These are phyloP conservation scores for Laticauda laticaudata DNA, from an alignment of 2,113 vertebrate species.

Conservation along the genomic window DNA sequence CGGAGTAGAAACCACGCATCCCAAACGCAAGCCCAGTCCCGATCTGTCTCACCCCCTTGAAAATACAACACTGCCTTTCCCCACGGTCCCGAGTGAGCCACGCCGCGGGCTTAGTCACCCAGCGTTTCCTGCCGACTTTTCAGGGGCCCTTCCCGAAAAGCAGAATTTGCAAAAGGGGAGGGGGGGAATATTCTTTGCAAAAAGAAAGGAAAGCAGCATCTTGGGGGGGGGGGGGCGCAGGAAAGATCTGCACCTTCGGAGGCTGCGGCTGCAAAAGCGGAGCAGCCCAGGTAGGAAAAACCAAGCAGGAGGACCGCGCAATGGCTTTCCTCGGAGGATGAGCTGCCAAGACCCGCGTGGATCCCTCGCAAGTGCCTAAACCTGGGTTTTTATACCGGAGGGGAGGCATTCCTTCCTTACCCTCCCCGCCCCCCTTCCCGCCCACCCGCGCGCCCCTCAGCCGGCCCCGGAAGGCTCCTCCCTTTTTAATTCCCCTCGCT, in stretches of 20 bases:
- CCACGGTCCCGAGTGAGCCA: neutral
- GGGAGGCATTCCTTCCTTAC: constrained; percentile 43
- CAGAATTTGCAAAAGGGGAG: neutral
- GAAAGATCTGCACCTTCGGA: constrained; percentile 57
- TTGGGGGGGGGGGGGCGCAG: neutral
- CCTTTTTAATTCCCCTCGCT: constrained; percentile 61
- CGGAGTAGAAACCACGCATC: neutral
- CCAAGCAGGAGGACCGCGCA: constrained; percentile 51
- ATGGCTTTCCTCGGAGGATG: constrained; percentile 49
- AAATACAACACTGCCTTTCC: neutral
- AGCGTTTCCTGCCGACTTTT: neutral
- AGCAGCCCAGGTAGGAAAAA: constrained; percentile 10
- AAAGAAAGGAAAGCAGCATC: neutral
- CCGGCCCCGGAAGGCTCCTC: constrained; percentile 64
- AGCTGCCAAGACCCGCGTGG: constrained; percentile 49
- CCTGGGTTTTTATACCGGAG: constrained; percentile 68
- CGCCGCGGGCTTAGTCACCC: neutral
- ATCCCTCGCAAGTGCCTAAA: constrained; percentile 48
- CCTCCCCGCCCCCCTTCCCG: neutral
- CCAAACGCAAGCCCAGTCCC: neutral
- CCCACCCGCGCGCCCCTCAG: too few species aligned
- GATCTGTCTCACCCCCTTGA: neutral
- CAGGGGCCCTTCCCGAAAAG: neutral
- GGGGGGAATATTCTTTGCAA: neutral
- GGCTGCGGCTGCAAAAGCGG: constrained; percentile 35